phyloP scores from a whole-genome alignment of 2,113 vertebrate species.

The Carollia perspicillata region DNA sequence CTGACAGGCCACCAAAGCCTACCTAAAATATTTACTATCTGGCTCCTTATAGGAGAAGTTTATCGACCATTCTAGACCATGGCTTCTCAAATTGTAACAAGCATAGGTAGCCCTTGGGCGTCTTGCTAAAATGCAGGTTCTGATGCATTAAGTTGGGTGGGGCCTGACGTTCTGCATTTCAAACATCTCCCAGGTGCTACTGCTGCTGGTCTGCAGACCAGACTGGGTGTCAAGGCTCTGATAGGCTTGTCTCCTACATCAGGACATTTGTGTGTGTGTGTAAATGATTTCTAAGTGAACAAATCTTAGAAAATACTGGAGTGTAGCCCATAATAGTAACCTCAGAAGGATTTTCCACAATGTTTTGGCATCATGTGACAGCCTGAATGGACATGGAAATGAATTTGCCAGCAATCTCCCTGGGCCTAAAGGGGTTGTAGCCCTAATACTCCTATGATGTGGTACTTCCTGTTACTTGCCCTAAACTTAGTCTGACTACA shows the following conservation, averaged over 20 bases:
- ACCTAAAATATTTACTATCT: neutral
- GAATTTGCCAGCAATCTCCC: neutral
- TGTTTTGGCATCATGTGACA: neutral
- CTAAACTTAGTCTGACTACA: neutral
- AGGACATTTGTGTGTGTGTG: neutral
- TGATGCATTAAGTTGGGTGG: neutral
- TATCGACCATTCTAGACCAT: neutral
- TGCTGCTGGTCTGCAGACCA: neutral
- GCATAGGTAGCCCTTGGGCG: neutral
- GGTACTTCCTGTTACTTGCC: neutral
- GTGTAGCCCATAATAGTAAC: neutral
- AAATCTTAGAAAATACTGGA: slow-evolving; percentile 17
- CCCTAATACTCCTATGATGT: neutral
- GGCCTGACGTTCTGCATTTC: neutral
- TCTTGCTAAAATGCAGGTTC: neutral
- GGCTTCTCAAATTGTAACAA: neutral
- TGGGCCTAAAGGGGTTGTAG: too few relatives aligned
- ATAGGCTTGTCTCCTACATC: neutral
- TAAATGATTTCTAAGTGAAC: neutral
- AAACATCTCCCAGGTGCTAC: neutral
- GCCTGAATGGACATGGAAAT: neutral
- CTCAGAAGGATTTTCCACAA: neutral
- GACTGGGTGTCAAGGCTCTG: neutral
- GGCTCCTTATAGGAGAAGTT: neutral
- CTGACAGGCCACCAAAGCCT: neutral